Percentiles rank a stretch among this genome's conserved stretches.
These are phyloP conservation scores for Acrobasis consociella DNA, from an alignment of 2,888 invertebrate species.

Conservation along the genomic window DNA sequence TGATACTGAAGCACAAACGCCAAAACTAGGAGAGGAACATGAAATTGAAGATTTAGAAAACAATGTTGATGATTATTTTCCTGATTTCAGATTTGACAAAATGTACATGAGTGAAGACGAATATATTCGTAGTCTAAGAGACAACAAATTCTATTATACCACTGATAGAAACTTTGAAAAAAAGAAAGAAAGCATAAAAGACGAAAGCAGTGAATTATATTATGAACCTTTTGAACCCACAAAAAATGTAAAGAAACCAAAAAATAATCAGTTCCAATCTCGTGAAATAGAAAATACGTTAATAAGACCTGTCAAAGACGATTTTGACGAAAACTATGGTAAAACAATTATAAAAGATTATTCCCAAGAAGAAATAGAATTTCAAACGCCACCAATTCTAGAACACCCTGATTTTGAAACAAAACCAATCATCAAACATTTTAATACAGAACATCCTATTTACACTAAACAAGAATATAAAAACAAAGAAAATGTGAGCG, in stretches of 20 bases:
- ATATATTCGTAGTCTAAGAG: slow-evolving; percentile 44
- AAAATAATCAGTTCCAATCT: slow-evolving; percentile 19
- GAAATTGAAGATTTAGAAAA: slow-evolving; percentile 42
- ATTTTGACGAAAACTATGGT: slow-evolving; percentile 13
- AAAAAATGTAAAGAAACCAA: slow-evolving; percentile 12
- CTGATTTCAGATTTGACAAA: slow-evolving; percentile 57
- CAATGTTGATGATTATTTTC: slow-evolving; percentile 63
- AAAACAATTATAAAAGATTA: neutral
- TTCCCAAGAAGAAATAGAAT: slow-evolving; percentile 38
- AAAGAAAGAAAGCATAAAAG: slow-evolving; percentile 29
- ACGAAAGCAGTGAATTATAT: slow-evolving; percentile 28
- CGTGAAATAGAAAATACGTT: slow-evolving; percentile 20
- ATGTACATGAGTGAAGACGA: slow-evolving; percentile 49
- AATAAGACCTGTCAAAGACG: slow-evolving; percentile 15
- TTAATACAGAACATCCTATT: slow-evolving; percentile 32
- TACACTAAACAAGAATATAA: slow-evolving; percentile 31
- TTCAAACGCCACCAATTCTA: slow-evolving; percentile 51
- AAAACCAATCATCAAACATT: slow-evolving; percentile 43
- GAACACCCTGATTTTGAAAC: slow-evolving; percentile 62
- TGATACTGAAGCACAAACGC: slow-evolving; percentile 26
- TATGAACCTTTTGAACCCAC: slow-evolving; percentile 23
- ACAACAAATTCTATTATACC: slow-evolving; percentile 54
- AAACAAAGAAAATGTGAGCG: slow-evolving; percentile 26
- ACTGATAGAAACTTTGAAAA: slow-evolving; percentile 41
- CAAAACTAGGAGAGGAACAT: slow-evolving; percentile 43